A percentile compares a stretch with the other conserved stretches of the same genome.
phyloP scores from a whole-genome alignment of 2,113 vertebrate species.

The Scopus umbretta region DNA sequence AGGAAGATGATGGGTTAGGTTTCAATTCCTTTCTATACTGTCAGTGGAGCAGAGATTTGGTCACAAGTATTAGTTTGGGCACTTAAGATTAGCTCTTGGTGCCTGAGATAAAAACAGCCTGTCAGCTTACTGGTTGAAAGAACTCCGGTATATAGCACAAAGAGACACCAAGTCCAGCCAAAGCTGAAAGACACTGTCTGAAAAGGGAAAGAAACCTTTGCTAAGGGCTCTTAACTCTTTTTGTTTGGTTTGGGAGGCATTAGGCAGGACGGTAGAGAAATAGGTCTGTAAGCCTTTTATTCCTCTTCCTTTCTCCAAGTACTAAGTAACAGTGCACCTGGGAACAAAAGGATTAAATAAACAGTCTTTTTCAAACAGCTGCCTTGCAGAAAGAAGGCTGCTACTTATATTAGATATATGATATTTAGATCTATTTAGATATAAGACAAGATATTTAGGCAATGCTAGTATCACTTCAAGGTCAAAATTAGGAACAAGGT shows the following conservation, averaged over 20 bases:
- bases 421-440: too few species aligned
- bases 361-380: background rate
- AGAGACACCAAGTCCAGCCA: background rate
- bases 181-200: background rate
- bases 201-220: background rate
- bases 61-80: background rate
- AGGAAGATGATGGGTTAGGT: background rate
- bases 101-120: background rate
- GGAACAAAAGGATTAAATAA: background rate
- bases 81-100: background rate
- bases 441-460: background rate
- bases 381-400: background rate
- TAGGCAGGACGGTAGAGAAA: rapidly evolving
- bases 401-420: too few species aligned
- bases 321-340: background rate
- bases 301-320: background rate
- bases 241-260: background rate
- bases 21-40: background rate
- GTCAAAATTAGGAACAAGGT: background rate
- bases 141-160: background rate
- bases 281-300: background rate
- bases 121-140: background rate
- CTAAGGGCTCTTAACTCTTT: background rate
- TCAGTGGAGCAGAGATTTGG: background rate
- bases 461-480: background rate